Evolutionary conservation across 2,888 invertebrate species (phyloP).

Genomic region (Drosophila nigritarsus): DNA sequence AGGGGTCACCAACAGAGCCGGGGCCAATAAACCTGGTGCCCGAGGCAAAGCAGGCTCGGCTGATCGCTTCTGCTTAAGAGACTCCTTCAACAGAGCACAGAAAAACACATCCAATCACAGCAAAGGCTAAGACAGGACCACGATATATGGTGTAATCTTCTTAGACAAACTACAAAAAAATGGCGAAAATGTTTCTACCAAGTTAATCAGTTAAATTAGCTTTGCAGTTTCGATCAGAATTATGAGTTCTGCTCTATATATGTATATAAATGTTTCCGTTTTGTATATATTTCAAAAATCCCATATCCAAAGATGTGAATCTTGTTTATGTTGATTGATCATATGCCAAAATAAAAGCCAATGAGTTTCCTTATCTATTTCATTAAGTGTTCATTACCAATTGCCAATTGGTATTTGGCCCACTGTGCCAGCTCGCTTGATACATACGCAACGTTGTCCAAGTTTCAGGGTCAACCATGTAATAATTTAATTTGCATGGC

Average conservation of each 20-base stretch:
- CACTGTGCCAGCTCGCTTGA: constrained; percentile 41
- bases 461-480: constrained; percentile 74
- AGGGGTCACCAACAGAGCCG: too few relatives aligned
- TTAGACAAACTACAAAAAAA: not conserved
- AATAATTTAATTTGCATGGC: constrained; percentile 71
- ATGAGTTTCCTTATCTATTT: not conserved
- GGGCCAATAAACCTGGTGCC: too few relatives aligned
- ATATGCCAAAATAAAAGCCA: not conserved
- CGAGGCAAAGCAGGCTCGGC: too few relatives aligned
- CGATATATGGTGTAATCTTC: not conserved
- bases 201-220: not conserved
- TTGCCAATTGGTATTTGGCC: not conserved
- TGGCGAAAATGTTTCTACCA: not conserved
- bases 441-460: constrained; percentile 34
- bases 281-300: not conserved
- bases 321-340: not conserved
- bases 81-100: too few relatives aligned
- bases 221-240: not conserved
- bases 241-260: not conserved
- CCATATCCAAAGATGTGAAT: not conserved
- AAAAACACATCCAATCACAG: too few relatives aligned
- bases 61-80: too few relatives aligned
- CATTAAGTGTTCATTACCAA: not conserved
- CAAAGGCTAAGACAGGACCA: too few relatives aligned
- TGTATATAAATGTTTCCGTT: not conserved